Evolutionary conservation across 2,888 invertebrate genomes (phyloP), one percentile per base, ranked within the genome.

Genomic region (Plebejus melissa): DNA sequence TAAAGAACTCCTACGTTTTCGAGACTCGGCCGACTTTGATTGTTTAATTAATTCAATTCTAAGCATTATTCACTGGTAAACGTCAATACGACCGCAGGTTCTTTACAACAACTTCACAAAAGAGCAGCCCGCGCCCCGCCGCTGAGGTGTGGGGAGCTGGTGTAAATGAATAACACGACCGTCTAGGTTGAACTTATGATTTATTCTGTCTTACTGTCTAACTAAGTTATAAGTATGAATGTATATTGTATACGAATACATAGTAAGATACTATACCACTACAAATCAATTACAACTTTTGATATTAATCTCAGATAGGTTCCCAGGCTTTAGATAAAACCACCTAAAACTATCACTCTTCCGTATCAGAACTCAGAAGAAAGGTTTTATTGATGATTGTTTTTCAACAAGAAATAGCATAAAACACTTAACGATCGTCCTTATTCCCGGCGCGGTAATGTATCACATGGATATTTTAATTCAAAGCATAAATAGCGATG

Each of bases 381-480:
- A 41, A 41, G 41, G 7, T 38, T 41, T 41, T 41, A 58, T 11
- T 60, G 6, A 32, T 32, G 58, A 60, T 60, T 11, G 28, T 28
- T 28, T 22, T 74, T 74, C 41, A 74, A n/a, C 60, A 60, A 46
- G 60, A 60, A 74, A 58, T 46, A 60, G 60, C 60, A 28, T 28
- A 41, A 69, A 38, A 54, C 36, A 75, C 88, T 89, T 88, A 88
- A 89, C 88, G 88, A 87, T 88, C 86, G 86, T 88, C 86, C 88
- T 89, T 88, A 88, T 89, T 87, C 87, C 80, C 85, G 85, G 82
- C 82, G 80, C 84, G 81, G 79, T 86, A 86, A 90, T 90, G 89
- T 90, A 90, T 90, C 89, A 90, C 85, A 80, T 85, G 89, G 90
- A 91, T 90, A 86, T 87, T 88, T 82, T 90, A 89, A 90, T 90